Percentiles rank a stretch among this genome's conserved stretches.
Conservation (phyloP, 2,888 invertebrate species). For the Gari tellinella region DNA sequence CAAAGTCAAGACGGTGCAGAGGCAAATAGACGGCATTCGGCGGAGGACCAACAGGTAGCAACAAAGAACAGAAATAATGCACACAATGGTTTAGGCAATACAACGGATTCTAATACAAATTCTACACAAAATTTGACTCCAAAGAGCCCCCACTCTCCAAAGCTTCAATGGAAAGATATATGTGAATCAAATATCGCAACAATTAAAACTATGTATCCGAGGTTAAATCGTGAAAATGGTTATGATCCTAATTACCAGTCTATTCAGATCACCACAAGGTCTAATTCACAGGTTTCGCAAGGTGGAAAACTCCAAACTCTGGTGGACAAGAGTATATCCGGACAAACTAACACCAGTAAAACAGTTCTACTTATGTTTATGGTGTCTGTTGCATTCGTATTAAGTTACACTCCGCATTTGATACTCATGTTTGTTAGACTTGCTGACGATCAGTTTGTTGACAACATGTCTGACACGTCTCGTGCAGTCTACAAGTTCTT, state of each 20-base stretch:
- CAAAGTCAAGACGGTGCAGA: background rate
- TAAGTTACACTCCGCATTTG: constrained; percentile 52
- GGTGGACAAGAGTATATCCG: background rate
- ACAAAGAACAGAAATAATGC: background rate
- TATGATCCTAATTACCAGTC: no score
- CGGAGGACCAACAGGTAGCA: background rate
- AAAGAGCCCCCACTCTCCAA: no score
- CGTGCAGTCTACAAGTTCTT: constrained; percentile 54
- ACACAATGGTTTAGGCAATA: no score
- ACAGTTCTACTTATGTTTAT: constrained; percentile 62
- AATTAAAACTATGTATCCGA: no score
- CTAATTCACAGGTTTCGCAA: no score
- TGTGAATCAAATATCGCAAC: no score
- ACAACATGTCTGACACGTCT: constrained; percentile 26
- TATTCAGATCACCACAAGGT: no score
- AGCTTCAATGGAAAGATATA: no score
- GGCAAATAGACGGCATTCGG: background rate
- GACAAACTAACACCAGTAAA: constrained; percentile 34
- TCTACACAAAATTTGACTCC: no score
- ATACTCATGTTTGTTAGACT: constrained; percentile 34
- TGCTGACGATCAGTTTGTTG: constrained; percentile 36
- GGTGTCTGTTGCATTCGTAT: constrained; percentile 51
- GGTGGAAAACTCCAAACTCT: no score
- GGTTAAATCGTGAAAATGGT: no score
- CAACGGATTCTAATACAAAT: no score